phyloP scores from a whole-genome alignment of 2,888 invertebrate genomes.

The Melieria omissa region DNA sequence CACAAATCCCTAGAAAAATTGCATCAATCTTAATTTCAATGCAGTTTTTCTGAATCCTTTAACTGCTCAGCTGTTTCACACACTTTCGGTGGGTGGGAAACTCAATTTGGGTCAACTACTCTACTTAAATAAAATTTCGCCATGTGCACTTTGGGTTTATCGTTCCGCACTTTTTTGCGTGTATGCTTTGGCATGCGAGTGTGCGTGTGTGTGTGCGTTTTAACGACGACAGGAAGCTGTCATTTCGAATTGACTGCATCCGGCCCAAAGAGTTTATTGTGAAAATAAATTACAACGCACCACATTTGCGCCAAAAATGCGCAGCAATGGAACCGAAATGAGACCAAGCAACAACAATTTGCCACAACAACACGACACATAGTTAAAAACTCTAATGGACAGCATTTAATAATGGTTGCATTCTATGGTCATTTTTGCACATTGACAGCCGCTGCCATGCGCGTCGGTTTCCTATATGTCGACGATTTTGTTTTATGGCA shows the following conservation, averaged over 20 bases:
- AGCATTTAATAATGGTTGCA: too few species aligned
- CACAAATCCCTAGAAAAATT: neutral
- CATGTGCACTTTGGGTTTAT: neutral
- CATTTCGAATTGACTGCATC: slow-evolving; percentile 33
- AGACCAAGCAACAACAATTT: too few species aligned
- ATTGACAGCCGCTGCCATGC: too few species aligned
- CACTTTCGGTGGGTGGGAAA: neutral
- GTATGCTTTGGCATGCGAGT: neutral
- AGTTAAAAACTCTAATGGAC: too few species aligned
- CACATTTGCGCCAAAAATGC: neutral
- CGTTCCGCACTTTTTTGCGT: neutral
- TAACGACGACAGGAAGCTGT: slow-evolving; percentile 25
- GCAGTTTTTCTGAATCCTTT: neutral
- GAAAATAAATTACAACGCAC: slow-evolving; percentile 23
- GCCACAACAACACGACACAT: too few species aligned
- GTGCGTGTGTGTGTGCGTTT: neutral
- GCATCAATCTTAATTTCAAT: neutral
- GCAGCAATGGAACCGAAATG: neutral
- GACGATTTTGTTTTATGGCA: neutral
- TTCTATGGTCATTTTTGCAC: too few species aligned
- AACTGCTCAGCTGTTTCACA: neutral
- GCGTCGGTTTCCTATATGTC: too few species aligned
- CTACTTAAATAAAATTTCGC: slow-evolving; percentile 17
- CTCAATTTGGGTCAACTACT: slow-evolving; percentile 1
- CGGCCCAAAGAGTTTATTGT: slow-evolving; percentile 24